These are phyloP conservation scores for Onychomys arenicola DNA, from an alignment of 2,797 vertebrate species.

Conservation along the genomic window DNA sequence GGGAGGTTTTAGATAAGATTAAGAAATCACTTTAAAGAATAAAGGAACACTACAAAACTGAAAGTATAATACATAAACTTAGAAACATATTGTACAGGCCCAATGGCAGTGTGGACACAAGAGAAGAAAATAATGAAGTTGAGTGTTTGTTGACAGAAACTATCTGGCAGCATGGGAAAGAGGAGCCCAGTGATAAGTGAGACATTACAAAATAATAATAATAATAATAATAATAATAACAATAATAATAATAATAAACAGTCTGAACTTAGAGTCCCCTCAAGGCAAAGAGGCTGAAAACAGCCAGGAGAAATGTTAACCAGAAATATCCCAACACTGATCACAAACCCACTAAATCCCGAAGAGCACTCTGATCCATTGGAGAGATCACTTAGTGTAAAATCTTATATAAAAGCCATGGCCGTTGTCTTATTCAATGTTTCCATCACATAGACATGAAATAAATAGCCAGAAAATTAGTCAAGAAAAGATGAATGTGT, in stretches of 20 bases:
- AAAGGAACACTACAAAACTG: conserved; percentile 17
- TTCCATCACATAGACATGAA: background rate
- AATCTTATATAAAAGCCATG: background rate
- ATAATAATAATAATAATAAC: background rate
- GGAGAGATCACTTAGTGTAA: background rate
- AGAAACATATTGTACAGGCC: background rate
- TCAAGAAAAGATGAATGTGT: background rate
- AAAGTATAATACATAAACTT: conserved; percentile 16
- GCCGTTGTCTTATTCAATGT: background rate
- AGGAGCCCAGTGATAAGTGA: background rate
- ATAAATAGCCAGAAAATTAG: conserved; percentile 26
- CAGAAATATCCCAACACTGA: conserved; percentile 36
- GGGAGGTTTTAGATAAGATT: background rate
- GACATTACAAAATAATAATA: background rate
- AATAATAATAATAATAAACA: background rate
- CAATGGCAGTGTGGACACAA: background rate
- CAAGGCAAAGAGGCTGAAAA: background rate
- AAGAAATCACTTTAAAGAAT: conserved; percentile 26
- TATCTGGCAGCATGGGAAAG: background rate
- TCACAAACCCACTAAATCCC: background rate
- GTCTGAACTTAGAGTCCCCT: background rate
- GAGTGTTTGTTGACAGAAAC: background rate
- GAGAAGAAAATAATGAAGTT: conserved; percentile 21
- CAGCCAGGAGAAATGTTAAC: background rate
- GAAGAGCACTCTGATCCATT: background rate